Percentiles rank a stretch among this genome's conserved stretches.
phyloP scores from a whole-genome alignment of 1,140 invertebrate genomes.

The Monomorium pharaonis region DNA sequence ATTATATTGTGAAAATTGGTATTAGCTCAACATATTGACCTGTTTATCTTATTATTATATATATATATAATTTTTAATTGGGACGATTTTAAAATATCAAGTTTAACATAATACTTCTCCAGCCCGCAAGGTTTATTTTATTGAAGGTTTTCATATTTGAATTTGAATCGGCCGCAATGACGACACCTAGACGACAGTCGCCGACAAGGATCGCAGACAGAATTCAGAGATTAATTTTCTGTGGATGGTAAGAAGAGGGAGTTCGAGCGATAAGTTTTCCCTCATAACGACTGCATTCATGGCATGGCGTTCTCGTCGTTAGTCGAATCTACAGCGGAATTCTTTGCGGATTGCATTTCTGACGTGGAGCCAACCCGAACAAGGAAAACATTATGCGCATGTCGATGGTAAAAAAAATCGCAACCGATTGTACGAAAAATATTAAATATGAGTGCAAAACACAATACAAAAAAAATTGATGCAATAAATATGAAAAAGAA shows the following conservation, averaged over 20 bases:
- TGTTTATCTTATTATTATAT: no score
- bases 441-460: neutral
- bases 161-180: constrained; percentile 2
- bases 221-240: constrained; percentile 34
- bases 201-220: constrained; percentile 8
- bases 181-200: neutral
- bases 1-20: no score
- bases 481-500: neutral
- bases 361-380: constrained; percentile 25
- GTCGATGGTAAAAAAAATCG: neutral
- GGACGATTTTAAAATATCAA: neutral
- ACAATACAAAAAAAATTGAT: neutral
- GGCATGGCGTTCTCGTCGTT: neutral
- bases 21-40: no score
- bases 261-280: constrained; percentile 32
- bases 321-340: constrained; percentile 3
- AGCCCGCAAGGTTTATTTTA: neutral
- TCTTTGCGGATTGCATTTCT: neutral
- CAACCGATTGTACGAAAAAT: neutral
- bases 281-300: constrained; percentile 68
- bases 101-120: neutral
- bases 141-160: constrained; percentile 13
- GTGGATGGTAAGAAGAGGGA: constrained; percentile 1
- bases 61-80: neutral
- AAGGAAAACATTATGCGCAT: constrained; percentile 59